phyloP scores from a whole-genome alignment of 2,797 vertebrate species.

The Platalea minor region DNA sequence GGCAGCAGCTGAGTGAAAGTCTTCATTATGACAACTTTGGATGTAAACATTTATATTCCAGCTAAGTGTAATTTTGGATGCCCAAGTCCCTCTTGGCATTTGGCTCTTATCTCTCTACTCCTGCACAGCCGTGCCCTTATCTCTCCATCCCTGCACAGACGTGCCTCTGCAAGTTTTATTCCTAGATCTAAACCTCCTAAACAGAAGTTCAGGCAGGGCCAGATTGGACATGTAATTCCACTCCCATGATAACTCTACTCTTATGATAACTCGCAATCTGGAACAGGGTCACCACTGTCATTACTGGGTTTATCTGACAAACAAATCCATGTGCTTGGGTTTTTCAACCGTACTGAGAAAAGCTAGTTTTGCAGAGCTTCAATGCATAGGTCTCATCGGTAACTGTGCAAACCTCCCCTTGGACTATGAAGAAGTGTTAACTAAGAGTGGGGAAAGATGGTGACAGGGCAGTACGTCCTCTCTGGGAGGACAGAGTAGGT shows the following conservation, averaged over 20 bases:
- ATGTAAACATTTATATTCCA: neutral
- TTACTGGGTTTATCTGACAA: neutral
- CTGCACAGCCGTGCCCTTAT: neutral
- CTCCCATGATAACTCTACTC: neutral
- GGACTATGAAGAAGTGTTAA: neutral
- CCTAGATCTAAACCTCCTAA: neutral
- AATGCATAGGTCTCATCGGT: fast-evolving
- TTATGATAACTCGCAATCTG: neutral
- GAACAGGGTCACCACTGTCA: neutral
- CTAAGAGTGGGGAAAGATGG: neutral
- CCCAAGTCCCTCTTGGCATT: neutral
- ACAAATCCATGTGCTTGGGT: neutral
- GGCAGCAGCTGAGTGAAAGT: neutral
- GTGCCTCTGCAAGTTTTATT: neutral
- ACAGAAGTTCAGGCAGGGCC: neutral
- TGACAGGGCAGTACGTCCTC: neutral
- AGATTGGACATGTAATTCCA: neutral
- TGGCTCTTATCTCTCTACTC: neutral
- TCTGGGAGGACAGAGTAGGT: neutral
- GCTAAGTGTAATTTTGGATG: neutral
- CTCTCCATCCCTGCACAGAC: neutral
- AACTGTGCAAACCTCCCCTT: neutral
- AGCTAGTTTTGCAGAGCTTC: neutral
- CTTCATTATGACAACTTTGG: neutral
- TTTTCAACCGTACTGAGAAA: fast-evolving